phyloP scores from a whole-genome alignment of 1,140 invertebrate species.

The Bombus superbus region DNA sequence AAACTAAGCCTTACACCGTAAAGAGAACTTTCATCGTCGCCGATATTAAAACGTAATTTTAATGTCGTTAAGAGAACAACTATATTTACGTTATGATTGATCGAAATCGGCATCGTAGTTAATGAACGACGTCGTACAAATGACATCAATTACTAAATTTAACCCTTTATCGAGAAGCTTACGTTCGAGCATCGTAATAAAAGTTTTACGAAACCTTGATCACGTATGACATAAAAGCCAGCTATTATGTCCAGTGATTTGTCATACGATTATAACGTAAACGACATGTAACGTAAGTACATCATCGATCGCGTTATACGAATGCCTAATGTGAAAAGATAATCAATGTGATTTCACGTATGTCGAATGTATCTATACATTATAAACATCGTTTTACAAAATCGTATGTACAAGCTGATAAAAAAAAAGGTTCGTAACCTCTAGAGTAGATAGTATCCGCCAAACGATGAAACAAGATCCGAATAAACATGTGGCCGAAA shows the following conservation, averaged over 20 bases:
- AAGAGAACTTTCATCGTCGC: not conserved
- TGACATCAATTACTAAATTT: slow-evolving; percentile 25
- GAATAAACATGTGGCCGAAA: too few species aligned
- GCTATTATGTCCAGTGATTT: slow-evolving; percentile 11
- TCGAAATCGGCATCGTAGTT: not conserved
- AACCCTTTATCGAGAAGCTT: not conserved
- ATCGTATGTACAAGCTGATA: too few species aligned
- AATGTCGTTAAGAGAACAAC: too few species aligned
- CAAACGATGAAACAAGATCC: too few species aligned
- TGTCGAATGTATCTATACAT: not conserved
- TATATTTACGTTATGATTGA: not conserved
- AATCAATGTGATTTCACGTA: not conserved
- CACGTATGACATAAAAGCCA: slow-evolving; percentile 4
- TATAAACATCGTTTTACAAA: not conserved
- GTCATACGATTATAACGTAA: slow-evolving; percentile 11
- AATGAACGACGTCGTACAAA: not conserved
- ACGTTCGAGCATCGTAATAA: not conserved
- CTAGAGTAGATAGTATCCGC: too few species aligned
- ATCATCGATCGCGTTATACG: slow-evolving; percentile 1
- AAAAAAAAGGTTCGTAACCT: too few species aligned
- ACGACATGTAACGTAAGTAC: not conserved
- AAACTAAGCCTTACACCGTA: not conserved
- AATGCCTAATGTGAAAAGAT: not conserved
- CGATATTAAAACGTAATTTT: too few species aligned
- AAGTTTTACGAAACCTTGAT: slow-evolving; percentile 24